Base-by-base conservation (phyloP, 2,797 vertebrate species). In the Varecia variegata region DNA sequence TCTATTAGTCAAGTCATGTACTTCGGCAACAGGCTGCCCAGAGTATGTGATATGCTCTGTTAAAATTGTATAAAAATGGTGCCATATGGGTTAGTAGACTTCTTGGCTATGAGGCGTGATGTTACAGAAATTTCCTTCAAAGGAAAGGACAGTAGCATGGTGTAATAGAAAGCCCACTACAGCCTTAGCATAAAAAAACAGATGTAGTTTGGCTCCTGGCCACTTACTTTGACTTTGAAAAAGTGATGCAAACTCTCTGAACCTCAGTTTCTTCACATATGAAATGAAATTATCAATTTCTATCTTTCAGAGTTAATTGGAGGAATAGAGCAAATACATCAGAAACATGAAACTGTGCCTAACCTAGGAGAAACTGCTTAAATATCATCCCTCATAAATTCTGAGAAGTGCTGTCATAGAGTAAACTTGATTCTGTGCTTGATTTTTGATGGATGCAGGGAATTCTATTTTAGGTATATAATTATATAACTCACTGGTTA, bases 401-500 rank as follows among this genome's bases (percentile, higher is more conserved):
- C 54, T 50, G 45, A 73, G 27, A 80, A 74, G 2, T 65, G 12
- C 40, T 93, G 6, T 83, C 15, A 90, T 27, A 71, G 40, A 45
- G 32, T 58, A 65, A 77, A 56, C 4, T 86, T 89, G 27, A 40
- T 85, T 88, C 23, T 90, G 11, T 47, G 8, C 79, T 87, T 71
- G 8, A 27, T 71, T 90, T 88, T 88, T 58, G 23, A 65, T 91
- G 52, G 14, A 32, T 38, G 30, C 1, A 67, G 60, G 88, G 3
- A 95, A 27, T 90, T 94, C 32, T 90, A 77, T 65, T 95, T 92
- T 73, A 65, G 27, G 4, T 38, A 60, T 50, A 2, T 88, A 88
- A 95, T 85, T 96, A 88, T 62, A 30, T 70, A 93, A 90, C 30
- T 94, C 32, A 38, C 67, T 82, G 18, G 50, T 60, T 96, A 86